Conservation (phyloP, 2,888 invertebrate species). For the Sminthurinus aureus region DNA sequence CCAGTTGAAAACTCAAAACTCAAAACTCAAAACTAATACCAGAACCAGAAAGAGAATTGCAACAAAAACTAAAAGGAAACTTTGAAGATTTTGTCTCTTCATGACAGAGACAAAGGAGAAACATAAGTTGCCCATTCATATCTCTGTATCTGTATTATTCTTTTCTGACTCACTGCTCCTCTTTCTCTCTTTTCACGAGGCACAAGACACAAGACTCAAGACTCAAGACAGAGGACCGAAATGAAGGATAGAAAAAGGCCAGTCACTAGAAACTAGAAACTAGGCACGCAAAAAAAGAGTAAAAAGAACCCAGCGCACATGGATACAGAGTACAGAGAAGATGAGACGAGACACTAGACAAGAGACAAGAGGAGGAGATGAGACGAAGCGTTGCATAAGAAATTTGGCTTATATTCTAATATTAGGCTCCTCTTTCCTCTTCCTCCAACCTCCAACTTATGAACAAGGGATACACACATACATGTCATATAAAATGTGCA, state of each 20-base stretch:
- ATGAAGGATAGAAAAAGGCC: no score
- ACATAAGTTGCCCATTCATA: neutral
- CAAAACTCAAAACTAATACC: no score
- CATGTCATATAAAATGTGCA: no score
- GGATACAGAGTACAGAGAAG: no score
- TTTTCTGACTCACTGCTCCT: neutral
- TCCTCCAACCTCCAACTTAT: neutral
- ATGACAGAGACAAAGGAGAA: neutral
- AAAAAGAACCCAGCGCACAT: neutral
- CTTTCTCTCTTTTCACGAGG: no score
- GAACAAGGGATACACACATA: neutral
- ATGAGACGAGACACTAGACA: no score
- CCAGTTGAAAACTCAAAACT: no score
- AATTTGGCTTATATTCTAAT: slow-evolving; percentile 16
- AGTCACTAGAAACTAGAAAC: no score
- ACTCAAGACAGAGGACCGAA: no score
- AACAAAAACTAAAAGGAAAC: neutral
- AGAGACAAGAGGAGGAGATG: neutral
- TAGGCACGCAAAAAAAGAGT: no score
- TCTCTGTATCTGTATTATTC: neutral
- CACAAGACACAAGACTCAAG: no score
- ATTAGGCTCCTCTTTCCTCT: neutral
- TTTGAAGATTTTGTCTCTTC: neutral
- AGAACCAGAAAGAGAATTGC: no score
- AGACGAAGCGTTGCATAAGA: slow-evolving; percentile 14